Conservation (phyloP, 2,113 vertebrate species). For the Macrotis lagotis region DNA sequence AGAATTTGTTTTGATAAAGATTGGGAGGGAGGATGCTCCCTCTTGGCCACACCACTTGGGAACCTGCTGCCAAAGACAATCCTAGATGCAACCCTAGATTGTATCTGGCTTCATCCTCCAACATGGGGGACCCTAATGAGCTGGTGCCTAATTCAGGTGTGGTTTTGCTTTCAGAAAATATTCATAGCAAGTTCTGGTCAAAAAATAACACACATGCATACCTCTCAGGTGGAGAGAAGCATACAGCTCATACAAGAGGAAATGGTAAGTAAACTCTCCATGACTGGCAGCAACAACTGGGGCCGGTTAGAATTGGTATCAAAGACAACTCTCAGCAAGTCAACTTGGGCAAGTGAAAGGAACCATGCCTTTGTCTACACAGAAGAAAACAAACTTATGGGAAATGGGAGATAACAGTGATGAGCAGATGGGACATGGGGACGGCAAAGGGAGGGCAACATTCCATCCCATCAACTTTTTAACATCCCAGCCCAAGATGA, state of each 20-base stretch:
- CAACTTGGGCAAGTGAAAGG: conserved; percentile 95
- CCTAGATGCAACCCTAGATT: background rate
- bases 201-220: conserved; percentile 90
- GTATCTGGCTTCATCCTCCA: no score
- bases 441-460: background rate
- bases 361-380: conserved; percentile 95
- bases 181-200: conserved; percentile 96
- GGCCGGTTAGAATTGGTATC: conserved; percentile 95
- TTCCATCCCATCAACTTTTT: background rate
- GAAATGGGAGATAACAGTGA: no score
- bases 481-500: background rate
- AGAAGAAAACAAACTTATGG: conserved; percentile 53
- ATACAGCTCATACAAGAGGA: conserved; percentile 93
- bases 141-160: conserved; percentile 86
- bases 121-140: background rate
- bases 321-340: conserved; percentile 88
- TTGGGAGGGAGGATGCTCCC: background rate
- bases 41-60: background rate
- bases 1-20: background rate
- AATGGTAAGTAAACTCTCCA: conserved; percentile 91
- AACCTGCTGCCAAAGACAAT: background rate
- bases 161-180: conserved; percentile 96
- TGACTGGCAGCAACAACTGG: conserved; percentile 98
- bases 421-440: no score
- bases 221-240: conserved; percentile 95